Percentiles rank a stretch among this genome's conserved stretches.
Conservation (phyloP, 2,113 vertebrate species). For the Pelobates fuscus region DNA sequence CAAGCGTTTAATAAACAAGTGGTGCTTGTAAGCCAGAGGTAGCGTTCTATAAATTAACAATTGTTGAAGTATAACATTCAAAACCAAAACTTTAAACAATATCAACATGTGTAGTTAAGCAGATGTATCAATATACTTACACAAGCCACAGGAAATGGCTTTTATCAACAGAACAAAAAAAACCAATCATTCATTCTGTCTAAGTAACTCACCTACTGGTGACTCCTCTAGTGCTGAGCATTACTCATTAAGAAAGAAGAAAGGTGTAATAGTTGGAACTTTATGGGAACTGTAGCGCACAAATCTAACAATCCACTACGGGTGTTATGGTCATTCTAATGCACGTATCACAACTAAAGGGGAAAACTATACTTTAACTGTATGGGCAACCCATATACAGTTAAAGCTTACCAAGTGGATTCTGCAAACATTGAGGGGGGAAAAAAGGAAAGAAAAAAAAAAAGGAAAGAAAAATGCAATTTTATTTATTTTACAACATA, state of each 20-base stretch:
- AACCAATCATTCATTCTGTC: not conserved
- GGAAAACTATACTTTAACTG: not conserved
- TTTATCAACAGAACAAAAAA: no score
- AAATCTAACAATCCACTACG: no score
- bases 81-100: no score
- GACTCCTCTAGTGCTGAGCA: slow-evolving; percentile 11
- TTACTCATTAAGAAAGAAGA: slow-evolving; percentile 8
- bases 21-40: no score
- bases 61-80: no score
- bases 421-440: slow-evolving; percentile 16
- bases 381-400: slow-evolving; percentile 8
- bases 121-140: no score
- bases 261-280: not conserved
- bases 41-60: no score
- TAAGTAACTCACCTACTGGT: slow-evolving; percentile 1
- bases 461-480: no score
- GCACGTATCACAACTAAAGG: not conserved
- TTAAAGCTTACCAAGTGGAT: slow-evolving; percentile 6
- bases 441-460: not conserved
- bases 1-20: no score
- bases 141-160: no score
- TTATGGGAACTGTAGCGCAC: not conserved
- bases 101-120: no score
- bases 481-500: no score
- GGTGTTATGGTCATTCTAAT: not conserved